Conservation (phyloP, 1,140 invertebrate species). For the Macrobrachium nipponense region DNA sequence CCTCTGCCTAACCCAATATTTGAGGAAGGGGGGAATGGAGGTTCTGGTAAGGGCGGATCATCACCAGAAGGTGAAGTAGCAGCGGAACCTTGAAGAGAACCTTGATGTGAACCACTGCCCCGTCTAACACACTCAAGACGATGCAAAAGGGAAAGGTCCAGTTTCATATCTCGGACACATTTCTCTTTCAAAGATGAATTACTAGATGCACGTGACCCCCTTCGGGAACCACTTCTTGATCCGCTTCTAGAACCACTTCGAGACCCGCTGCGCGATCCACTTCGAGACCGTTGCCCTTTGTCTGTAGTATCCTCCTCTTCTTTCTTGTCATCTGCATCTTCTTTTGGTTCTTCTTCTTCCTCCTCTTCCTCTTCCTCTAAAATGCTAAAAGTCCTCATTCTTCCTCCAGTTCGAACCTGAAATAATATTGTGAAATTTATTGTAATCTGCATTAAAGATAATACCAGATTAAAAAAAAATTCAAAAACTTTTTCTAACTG, state of each 20-base stretch:
- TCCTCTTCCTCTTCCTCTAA: constrained; percentile 62
- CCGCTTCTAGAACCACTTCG: constrained; percentile 62
- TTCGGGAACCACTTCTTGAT: constrained; percentile 56
- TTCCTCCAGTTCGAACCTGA: constrained; percentile 47
- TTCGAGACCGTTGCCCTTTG: constrained; percentile 56
- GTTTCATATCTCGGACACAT: constrained; percentile 57
- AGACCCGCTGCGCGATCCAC: constrained; percentile 59
- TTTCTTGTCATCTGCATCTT: constrained; percentile 42
- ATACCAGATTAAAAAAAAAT: too few relatives aligned
- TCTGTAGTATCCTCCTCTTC: constrained; percentile 50
- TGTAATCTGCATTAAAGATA: too few relatives aligned
- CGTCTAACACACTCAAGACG: constrained; percentile 57
- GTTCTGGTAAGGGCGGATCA: constrained; percentile 57
- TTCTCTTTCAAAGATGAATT: constrained; percentile 62
- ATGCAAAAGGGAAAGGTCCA: constrained; percentile 57
- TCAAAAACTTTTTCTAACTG: too few relatives aligned
- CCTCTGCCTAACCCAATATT: constrained; percentile 63
- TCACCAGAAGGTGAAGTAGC: constrained; percentile 57
- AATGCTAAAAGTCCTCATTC: constrained; percentile 63
- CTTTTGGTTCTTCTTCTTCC: constrained; percentile 50
- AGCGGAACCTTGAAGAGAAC: constrained; percentile 57
- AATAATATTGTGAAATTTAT: not conserved
- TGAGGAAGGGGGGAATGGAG: constrained; percentile 65
- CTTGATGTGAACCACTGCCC: constrained; percentile 58
- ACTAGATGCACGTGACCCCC: constrained; percentile 56